phyloP scores from a whole-genome alignment of 1,140 invertebrate species.

The Dolichoris vasculosae region DNA sequence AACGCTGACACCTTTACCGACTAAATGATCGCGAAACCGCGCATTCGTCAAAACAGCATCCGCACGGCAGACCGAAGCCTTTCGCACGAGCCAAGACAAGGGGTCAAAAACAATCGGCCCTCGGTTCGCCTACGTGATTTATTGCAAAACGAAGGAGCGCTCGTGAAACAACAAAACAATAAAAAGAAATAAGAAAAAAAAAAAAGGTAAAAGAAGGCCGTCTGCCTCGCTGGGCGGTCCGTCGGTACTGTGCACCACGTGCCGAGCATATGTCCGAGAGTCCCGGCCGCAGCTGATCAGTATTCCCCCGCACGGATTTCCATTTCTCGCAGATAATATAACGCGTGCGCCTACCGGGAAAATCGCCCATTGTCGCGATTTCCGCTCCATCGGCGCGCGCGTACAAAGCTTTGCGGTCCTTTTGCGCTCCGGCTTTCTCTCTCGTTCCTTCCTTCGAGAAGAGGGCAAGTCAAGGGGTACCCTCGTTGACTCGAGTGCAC shows the following conservation, averaged over 20 bases:
- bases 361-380: constrained; percentile 24
- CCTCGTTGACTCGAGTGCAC: background rate
- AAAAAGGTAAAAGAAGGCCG: constrained; percentile 18
- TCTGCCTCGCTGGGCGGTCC: constrained; percentile 37
- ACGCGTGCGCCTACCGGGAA: constrained; percentile 10
- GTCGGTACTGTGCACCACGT: constrained; percentile 54
- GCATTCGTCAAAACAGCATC: constrained; percentile 23
- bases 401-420: background rate
- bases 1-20: background rate
- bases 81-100: background rate
- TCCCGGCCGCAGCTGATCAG: constrained; percentile 51
- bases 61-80: background rate
- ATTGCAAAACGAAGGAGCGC: constrained; percentile 24
- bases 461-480: background rate
- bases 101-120: constrained; percentile 34
- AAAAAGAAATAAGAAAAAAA: too few relatives aligned
- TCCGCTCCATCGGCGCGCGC: background rate
- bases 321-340: constrained; percentile 6
- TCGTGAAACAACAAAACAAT: background rate
- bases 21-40: constrained; percentile 11
- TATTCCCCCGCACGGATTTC: constrained; percentile 50
- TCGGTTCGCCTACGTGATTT: constrained; percentile 26
- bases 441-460: background rate
- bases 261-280: constrained; percentile 57
- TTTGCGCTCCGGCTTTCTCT: background rate